Evolutionary conservation across 1,140 invertebrate genomes (phyloP).

Genomic region (Drosophila repletoides): DNA sequence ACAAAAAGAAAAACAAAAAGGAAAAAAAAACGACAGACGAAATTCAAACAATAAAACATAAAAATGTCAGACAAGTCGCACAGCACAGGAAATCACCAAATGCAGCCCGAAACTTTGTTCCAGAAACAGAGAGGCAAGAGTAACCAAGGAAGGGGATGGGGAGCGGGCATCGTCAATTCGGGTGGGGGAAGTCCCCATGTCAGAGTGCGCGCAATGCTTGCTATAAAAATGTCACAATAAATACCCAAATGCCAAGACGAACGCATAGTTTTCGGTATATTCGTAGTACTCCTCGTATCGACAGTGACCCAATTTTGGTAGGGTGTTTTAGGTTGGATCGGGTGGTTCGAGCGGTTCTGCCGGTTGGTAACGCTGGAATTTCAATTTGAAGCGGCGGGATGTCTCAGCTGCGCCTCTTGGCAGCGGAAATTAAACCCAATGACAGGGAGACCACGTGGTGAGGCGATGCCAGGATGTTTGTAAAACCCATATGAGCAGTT

Average conservation of each 20-base stretch:
- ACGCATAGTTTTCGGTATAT: constrained; percentile 21
- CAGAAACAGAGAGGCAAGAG: neutral
- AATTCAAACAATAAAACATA: constrained; percentile 75
- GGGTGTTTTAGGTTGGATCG: neutral
- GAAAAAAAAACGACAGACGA: constrained; percentile 32
- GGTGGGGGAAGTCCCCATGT: constrained; percentile 1
- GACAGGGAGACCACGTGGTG: constrained; percentile 54
- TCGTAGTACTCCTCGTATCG: constrained; percentile 46
- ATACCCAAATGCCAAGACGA: constrained; percentile 67
- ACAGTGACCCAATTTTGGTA: constrained; percentile 58
- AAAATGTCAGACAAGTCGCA: constrained; percentile 69
- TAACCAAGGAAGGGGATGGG: neutral
- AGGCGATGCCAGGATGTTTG: constrained; percentile 13
- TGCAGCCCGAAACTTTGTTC: constrained; percentile 23
- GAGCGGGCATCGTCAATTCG: neutral
- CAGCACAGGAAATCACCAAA: constrained; percentile 54
- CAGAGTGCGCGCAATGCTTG: constrained; percentile 20
- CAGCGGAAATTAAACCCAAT: constrained; percentile 76
- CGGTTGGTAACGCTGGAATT: constrained; percentile 50
- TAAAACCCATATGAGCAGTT: constrained; percentile 34
- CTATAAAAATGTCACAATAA: constrained; percentile 79
- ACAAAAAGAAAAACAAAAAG: neutral
- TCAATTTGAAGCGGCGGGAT: constrained; percentile 61
- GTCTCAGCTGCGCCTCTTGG: constrained; percentile 29
- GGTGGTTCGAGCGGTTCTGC: neutral